These are phyloP conservation scores for Harmothoe impar DNA, from an alignment of 2,888 invertebrate genomes.

Conservation along the genomic window DNA sequence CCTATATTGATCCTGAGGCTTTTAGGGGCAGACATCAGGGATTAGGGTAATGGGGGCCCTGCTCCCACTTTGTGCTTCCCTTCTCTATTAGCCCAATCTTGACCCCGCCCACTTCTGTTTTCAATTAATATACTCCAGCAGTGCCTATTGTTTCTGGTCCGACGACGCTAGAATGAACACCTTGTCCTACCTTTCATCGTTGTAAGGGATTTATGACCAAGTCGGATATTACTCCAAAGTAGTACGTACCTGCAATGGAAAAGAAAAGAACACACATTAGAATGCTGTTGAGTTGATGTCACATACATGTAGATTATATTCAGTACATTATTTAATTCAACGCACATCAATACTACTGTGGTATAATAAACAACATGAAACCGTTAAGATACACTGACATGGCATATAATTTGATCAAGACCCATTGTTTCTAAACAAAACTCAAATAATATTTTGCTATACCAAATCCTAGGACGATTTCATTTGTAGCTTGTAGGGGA, in stretches of 20 bases:
- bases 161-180: no score
- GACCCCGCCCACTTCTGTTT: background rate
- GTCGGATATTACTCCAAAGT: background rate
- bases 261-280: background rate
- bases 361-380: no score
- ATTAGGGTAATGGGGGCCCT: background rate
- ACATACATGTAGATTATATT: no score
- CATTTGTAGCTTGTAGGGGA: no score
- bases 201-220: background rate
- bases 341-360: no score
- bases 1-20: background rate
- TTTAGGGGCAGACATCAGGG: background rate
- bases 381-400: no score
- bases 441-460: no score
- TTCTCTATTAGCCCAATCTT: background rate
- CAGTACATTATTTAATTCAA: no score
- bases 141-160: background rate
- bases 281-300: background rate
- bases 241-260: constrained; percentile 32
- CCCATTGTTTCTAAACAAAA: no score
- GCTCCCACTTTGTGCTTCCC: background rate
- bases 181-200: background rate
- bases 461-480: no score
- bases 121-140: no score
- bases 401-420: no score